Conservation (phyloP, 1,140 invertebrate genomes). For the Dolichoris vasculosae region DNA sequence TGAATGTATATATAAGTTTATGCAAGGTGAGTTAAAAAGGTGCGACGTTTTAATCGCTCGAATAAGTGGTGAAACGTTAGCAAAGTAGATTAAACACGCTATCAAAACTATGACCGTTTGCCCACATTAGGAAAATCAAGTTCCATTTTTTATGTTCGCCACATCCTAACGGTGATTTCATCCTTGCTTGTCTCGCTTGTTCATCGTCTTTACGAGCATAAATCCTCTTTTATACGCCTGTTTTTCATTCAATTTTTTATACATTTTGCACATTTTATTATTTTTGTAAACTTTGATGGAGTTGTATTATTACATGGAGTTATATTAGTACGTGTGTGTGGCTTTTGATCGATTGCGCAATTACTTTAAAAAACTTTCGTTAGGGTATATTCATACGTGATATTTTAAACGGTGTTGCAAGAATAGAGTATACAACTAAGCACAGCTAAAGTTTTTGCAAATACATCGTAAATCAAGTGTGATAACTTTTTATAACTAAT, state of each 20-base stretch:
- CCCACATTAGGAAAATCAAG: slow-evolving; percentile 45
- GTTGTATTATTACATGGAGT: too few relatives aligned
- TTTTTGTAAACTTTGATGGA: too few relatives aligned
- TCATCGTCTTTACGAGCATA: neutral
- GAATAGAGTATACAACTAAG: neutral
- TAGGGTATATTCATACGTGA: neutral
- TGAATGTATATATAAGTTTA: neutral
- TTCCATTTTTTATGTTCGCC: neutral
- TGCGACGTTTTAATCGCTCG: neutral
- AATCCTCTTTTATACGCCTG: neutral
- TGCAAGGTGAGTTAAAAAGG: neutral
- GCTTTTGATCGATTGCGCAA: slow-evolving; percentile 31
- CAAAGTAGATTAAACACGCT: slow-evolving; percentile 42
- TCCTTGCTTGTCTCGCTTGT: neutral
- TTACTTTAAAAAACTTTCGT: slow-evolving; percentile 26
- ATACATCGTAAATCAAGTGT: slow-evolving; percentile 26
- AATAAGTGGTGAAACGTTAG: slow-evolving; percentile 28
- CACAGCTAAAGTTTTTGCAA: slow-evolving; percentile 2
- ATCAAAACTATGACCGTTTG: slow-evolving; percentile 9
- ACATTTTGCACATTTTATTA: neutral
- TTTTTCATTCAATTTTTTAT: neutral
- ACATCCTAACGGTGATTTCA: neutral
- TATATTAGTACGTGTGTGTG: neutral
- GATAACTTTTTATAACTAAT: neutral
- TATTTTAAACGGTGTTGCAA: slow-evolving; percentile 40